These are phyloP conservation scores for Cyprinodon diabolis DNA, from an alignment of 2,797 vertebrate species.

Conservation along the genomic window DNA sequence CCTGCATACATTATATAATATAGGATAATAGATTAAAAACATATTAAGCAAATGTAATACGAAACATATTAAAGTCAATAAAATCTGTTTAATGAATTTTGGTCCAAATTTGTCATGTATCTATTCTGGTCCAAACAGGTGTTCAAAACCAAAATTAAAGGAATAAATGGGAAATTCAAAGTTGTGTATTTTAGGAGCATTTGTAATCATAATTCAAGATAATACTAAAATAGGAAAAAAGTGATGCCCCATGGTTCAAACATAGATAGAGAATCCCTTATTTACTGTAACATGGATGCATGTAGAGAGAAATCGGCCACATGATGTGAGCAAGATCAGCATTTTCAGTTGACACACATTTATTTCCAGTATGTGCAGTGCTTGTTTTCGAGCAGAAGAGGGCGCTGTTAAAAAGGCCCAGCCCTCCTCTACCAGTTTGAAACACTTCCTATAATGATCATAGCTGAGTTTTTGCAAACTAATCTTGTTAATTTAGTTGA, in stretches of 20 bases:
- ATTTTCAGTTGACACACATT: slow-evolving; percentile 1
- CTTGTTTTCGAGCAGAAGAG: slow-evolving; percentile 41
- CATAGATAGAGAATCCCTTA: not conserved
- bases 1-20: not conserved
- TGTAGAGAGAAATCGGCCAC: not conserved
- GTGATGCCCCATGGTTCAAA: not conserved
- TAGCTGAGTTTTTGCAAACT: not conserved
- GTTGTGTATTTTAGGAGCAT: not conserved
- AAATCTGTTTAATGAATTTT: not conserved
- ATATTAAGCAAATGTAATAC: not conserved
- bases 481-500: not conserved
- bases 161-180: not conserved
- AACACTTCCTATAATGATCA: not conserved
- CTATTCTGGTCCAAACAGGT: not conserved
- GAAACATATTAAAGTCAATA: not conserved
- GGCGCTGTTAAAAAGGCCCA: slow-evolving; percentile 39
- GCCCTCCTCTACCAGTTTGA: not conserved
- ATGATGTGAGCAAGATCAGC: not conserved
- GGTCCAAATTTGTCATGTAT: not conserved
- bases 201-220: not conserved
- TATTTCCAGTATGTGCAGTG: slow-evolving; percentile 20
- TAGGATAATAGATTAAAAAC: not conserved
- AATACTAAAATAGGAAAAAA: not conserved
- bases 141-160: not conserved
- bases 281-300: not conserved